Conservation (phyloP, 2,797 vertebrate species). For the Remorina albescens region DNA sequence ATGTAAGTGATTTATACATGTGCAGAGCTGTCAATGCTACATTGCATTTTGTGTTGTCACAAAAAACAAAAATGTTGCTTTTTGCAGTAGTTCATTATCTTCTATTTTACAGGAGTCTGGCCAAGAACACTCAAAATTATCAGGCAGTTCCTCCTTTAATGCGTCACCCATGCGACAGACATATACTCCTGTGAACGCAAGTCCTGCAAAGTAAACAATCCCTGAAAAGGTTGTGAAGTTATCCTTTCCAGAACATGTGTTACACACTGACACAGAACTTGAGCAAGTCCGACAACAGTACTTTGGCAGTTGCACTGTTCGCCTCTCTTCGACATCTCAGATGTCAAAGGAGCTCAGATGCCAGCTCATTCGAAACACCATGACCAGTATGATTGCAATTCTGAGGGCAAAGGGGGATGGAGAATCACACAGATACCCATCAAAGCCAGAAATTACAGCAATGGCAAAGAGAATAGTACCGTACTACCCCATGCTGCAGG, state of each 20-base stretch:
- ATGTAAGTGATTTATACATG: no score
- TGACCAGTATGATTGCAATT: constrained; percentile 61
- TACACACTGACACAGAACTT: constrained; percentile 53
- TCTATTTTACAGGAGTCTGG: constrained; percentile 15
- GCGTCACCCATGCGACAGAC: constrained; percentile 32
- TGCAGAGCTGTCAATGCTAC: background rate
- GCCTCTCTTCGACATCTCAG: no score
- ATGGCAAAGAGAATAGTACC: constrained; percentile 57
- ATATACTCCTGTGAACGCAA: constrained; percentile 21
- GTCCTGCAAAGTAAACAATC: constrained; percentile 19
- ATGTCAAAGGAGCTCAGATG: constrained; percentile 65
- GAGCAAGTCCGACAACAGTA: constrained; percentile 50
- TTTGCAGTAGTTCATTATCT: constrained; percentile 10
- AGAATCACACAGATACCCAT: no score
- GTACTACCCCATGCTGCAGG: constrained; percentile 62
- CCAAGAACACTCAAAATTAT: background rate
- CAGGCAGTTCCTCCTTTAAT: constrained; percentile 5
- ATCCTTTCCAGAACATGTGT: constrained; percentile 47
- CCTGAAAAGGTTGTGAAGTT: constrained; percentile 57
- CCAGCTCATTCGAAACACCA: no score
- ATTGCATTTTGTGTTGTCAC: constrained; percentile 1
- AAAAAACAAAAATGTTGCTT: background rate
- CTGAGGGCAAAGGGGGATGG: constrained; percentile 41
- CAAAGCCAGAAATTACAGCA: constrained; percentile 52
- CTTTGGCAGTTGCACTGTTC: constrained; percentile 59